A percentile compares a stretch with the other conserved stretches of the same genome.
Conservation (phyloP, 2,113 vertebrate species). For the Lophura nycthemera region DNA sequence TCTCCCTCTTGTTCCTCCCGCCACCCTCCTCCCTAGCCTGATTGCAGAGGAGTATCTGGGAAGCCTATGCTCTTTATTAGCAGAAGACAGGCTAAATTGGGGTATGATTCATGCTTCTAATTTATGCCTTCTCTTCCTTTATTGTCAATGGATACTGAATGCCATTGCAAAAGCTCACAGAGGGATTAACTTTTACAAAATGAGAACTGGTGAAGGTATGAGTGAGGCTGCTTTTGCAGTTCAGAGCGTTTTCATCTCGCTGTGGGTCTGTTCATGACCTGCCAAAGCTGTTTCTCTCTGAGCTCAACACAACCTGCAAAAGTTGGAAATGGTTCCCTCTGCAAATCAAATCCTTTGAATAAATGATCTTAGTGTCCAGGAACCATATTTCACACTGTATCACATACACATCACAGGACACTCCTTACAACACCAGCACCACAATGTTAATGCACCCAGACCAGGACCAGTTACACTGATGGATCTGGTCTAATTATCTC, state of each 20-base stretch:
- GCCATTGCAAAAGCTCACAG: slow-evolving; percentile 16
- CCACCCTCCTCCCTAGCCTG: background rate
- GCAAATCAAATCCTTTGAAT: background rate
- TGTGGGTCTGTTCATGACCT: background rate
- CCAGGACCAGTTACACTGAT: background rate
- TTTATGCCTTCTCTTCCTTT: slow-evolving; percentile 48
- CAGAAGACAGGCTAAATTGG: slow-evolving; percentile 32
- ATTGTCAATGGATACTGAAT: slow-evolving; percentile 48
- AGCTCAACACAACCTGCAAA: background rate
- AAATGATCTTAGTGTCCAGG: background rate
- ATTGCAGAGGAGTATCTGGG: background rate
- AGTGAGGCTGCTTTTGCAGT: background rate
- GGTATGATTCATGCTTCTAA: slow-evolving; percentile 53
- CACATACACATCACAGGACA: background rate
- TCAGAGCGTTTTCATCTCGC: background rate
- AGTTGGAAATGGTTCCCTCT: background rate
- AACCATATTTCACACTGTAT: background rate
- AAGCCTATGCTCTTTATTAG: slow-evolving; percentile 9
- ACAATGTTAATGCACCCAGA: background rate
- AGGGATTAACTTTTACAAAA: slow-evolving; percentile 20
- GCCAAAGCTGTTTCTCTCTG: background rate
- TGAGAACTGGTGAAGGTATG: background rate
- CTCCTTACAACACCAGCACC: background rate
- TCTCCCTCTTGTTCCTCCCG: background rate
- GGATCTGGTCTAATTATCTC: background rate